These are phyloP conservation scores for Volucella inflata DNA, from an alignment of 2,888 invertebrate species.

Conservation along the genomic window DNA sequence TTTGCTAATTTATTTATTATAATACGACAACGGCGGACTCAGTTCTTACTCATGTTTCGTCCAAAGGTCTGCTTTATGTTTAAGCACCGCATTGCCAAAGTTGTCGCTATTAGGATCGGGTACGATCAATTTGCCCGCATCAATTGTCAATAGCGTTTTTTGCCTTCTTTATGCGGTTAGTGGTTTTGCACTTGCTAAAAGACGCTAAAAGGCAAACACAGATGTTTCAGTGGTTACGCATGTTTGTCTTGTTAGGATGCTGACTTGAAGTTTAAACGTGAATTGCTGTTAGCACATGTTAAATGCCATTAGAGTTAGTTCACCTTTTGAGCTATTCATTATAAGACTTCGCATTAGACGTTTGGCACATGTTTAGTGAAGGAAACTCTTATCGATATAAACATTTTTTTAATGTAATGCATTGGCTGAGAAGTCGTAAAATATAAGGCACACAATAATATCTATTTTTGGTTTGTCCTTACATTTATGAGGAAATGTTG, in stretches of 20 bases:
- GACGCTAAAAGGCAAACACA: conserved; percentile 1
- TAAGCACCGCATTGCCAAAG: neutral
- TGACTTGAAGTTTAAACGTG: neutral
- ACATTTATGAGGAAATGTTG: too few relatives aligned
- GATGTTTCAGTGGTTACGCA: neutral
- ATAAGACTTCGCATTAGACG: neutral
- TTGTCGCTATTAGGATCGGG: neutral
- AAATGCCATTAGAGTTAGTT: neutral
- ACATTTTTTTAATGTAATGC: too few relatives aligned
- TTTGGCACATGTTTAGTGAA: too few relatives aligned
- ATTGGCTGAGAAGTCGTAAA: too few relatives aligned
- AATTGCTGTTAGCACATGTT: neutral
- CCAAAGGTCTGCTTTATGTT: neutral
- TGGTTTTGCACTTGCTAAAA: neutral
- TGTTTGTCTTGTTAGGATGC: conserved; percentile 16
- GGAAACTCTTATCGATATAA: too few relatives aligned
- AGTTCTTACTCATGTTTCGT: too few relatives aligned
- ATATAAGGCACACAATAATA: too few relatives aligned
- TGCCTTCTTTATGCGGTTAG: neutral
- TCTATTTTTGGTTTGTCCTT: too few relatives aligned
- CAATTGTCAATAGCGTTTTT: neutral
- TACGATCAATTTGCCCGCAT: neutral
- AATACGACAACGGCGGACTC: too few relatives aligned
- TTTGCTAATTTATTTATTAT: too few relatives aligned
- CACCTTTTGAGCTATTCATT: neutral